These are phyloP conservation scores for Notothenia rossii DNA, from an alignment of 2,113 vertebrate species.

Conservation along the genomic window DNA sequence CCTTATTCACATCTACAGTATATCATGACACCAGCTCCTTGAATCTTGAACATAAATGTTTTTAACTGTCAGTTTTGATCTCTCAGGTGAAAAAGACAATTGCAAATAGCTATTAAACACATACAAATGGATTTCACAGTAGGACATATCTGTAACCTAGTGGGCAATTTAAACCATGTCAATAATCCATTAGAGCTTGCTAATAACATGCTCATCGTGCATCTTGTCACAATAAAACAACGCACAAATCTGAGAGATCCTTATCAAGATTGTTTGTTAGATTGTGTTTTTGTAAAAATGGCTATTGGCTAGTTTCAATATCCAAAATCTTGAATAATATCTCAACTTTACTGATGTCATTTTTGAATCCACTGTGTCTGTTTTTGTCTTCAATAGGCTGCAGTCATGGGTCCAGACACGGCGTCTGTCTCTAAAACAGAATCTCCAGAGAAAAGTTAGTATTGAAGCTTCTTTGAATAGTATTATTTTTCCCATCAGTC, in stretches of 20 bases:
- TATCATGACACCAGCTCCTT: background rate
- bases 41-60: background rate
- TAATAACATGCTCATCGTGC: background rate
- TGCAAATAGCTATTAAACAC: background rate
- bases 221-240: background rate
- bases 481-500: background rate
- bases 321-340: background rate
- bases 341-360: background rate
- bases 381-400: slow-evolving; percentile 39
- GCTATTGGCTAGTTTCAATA: background rate
- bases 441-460: slow-evolving; percentile 68
- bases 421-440: slow-evolving; percentile 58
- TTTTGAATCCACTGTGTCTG: background rate
- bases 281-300: background rate
- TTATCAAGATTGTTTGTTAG: background rate
- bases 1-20: background rate
- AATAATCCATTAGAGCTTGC: background rate
- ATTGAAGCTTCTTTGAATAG: background rate
- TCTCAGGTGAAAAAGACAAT: background rate
- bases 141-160: background rate
- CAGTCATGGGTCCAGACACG: slow-evolving; percentile 70
- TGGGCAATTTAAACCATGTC: background rate
- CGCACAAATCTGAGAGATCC: background rate
- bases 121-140: background rate
- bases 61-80: background rate